These are phyloP conservation scores for Macropus fuliginosus DNA, from an alignment of 2,797 vertebrate genomes.

Conservation along the genomic window DNA sequence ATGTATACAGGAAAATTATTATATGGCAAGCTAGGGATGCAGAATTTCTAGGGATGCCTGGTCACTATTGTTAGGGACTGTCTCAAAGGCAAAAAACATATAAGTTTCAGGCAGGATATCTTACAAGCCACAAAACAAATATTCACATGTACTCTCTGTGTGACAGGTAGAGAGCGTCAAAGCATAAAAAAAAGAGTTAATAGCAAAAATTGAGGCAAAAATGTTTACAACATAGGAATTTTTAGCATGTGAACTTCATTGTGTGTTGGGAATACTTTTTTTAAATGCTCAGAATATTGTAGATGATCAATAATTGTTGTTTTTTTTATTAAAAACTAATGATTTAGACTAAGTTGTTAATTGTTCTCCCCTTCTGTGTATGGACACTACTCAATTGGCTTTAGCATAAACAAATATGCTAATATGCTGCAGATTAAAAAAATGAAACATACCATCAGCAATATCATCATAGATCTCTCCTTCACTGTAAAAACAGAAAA, in stretches of 20 bases:
- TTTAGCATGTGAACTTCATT: neutral
- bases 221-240: neutral
- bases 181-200: neutral
- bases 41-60: neutral
- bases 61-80: neutral
- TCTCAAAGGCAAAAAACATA: neutral
- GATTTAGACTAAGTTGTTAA: neutral
- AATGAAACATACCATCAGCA: conserved; percentile 90
- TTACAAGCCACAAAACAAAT: neutral
- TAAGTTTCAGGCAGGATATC: neutral
- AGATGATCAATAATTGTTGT: neutral
- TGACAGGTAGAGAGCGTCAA: neutral
- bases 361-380: neutral
- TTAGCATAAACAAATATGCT: neutral
- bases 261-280: neutral
- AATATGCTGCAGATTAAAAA: neutral
- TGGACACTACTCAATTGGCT: neutral
- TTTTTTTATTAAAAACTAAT: neutral
- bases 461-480: conserved; percentile 96
- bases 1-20: neutral
- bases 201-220: neutral
- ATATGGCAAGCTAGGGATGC: neutral
- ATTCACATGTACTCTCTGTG: neutral
- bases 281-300: neutral
- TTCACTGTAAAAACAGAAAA: conserved; percentile 86